Base-by-base conservation (phyloP, 2,888 invertebrate genomes). In the Dicranocentrus wangi region DNA sequence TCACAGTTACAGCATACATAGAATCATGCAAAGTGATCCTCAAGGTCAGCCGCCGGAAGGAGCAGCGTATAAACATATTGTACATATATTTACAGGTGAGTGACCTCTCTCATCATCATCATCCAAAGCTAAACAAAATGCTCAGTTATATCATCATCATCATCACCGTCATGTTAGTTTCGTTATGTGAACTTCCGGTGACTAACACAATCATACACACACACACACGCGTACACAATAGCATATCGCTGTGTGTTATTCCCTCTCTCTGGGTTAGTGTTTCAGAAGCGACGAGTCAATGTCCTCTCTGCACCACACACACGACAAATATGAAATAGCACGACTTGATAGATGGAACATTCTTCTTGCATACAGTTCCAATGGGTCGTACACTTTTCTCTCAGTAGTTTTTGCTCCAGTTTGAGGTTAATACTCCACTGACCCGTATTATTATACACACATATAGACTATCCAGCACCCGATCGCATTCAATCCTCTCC, bases 351-450 rank as follows among this genome's bases (percentile, higher is more conserved):
- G 13, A 39, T 39, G 39, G 13, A 39, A 39, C 39, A 5, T 39
- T 39, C 39, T 39, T 39, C 39, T 39, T 39, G 39, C 7, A 39
- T 39, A 39, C 5, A 51, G 21, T n/a, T 42, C 42, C 39, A 28
- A 58, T 58, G 27, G 23, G 25, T 15, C n/a, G n/a, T n/a, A n/a
- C n/a, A n/a, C n/a, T n/a, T n/a, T n/a, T n/a, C n/a, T n/a, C n/a
- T n/a, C n/a, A n/a, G n/a, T n/a, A n/a, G n/a, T n/a, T 5, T 39
- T 15, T 51, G 68, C 61, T 78, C 78, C 78, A 78, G 78, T 70
- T 78, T 19, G 27, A 78, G 78, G 32, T 78, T 42, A 63, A 42
- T 65, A 78, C 71, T 71, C 78, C 58, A 78, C 78, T 78, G 78
- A 78, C 78, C 78, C 23, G 71, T 47, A 77, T 75, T 66, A n/a